phyloP scores from a whole-genome alignment of 2,113 vertebrate genomes.

The Zosterops japonicus region DNA sequence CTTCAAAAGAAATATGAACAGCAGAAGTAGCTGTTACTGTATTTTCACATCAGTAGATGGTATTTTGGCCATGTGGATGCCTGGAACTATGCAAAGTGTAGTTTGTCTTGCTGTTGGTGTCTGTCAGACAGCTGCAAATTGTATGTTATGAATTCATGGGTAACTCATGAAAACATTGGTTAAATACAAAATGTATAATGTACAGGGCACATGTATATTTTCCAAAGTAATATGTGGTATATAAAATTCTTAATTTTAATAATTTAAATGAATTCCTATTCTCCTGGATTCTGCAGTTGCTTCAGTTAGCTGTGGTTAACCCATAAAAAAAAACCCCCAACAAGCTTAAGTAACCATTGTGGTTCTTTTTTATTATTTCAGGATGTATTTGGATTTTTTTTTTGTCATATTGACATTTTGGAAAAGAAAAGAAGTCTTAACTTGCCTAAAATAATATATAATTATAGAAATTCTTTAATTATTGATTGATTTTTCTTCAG shows the following conservation, averaged over 20 bases:
- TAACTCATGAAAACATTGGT: not conserved
- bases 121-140: not conserved
- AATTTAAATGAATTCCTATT: not conserved
- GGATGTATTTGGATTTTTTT: not conserved
- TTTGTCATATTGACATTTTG: not conserved
- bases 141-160: not conserved
- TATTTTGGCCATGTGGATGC: not conserved
- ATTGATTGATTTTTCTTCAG: not conserved
- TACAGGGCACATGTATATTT: not conserved
- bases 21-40: not conserved
- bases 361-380: not conserved
- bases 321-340: not conserved
- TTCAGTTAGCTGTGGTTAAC: not conserved
- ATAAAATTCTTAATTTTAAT: not conserved
- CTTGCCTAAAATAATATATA: not conserved
- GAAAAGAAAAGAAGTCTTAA: not conserved
- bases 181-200: not conserved
- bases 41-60: not conserved
- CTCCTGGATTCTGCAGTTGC: not conserved
- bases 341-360: not conserved
- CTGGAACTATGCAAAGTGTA: not conserved
- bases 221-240: not conserved
- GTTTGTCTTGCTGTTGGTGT: not conserved
- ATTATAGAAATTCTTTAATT: not conserved
- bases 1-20: not conserved